These are phyloP conservation scores for Mesochorus sp. DNA, from an alignment of 2,888 invertebrate genomes.

Conservation along the genomic window DNA sequence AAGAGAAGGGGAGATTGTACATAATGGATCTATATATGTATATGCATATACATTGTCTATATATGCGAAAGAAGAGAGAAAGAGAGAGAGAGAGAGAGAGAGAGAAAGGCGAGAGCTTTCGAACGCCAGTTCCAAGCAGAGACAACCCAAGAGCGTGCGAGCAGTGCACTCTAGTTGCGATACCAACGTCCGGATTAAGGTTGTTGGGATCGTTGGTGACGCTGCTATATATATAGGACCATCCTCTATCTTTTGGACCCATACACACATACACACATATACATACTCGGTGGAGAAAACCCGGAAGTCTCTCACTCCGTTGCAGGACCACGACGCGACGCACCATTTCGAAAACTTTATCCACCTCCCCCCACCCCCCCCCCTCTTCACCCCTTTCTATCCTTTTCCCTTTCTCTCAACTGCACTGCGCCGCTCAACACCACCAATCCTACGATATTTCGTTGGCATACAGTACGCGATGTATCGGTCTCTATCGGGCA, in stretches of 20 bases:
- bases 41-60: background rate
- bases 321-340: conserved; percentile 38
- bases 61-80: background rate
- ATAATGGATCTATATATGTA: background rate
- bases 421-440: conserved; percentile 31
- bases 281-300: conserved; percentile 37
- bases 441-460: conserved; percentile 4
- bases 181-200: conserved; percentile 53
- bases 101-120: conserved; percentile 2
- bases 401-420: too few relatives aligned
- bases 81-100: background rate
- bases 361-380: background rate
- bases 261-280: background rate
- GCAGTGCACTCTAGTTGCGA: conserved; percentile 34
- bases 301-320: conserved; percentile 53
- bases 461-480: background rate
- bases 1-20: conserved; percentile 3
- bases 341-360: conserved; percentile 56
- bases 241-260: background rate
- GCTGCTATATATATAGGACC: conserved; percentile 9
- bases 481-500: background rate
- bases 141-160: conserved; percentile 39
- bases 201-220: conserved; percentile 42
- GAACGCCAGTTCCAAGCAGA: conserved; percentile 38
- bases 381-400: too few relatives aligned